Conservation (phyloP, 2,797 vertebrate genomes). For the Sebastes diaconus region DNA sequence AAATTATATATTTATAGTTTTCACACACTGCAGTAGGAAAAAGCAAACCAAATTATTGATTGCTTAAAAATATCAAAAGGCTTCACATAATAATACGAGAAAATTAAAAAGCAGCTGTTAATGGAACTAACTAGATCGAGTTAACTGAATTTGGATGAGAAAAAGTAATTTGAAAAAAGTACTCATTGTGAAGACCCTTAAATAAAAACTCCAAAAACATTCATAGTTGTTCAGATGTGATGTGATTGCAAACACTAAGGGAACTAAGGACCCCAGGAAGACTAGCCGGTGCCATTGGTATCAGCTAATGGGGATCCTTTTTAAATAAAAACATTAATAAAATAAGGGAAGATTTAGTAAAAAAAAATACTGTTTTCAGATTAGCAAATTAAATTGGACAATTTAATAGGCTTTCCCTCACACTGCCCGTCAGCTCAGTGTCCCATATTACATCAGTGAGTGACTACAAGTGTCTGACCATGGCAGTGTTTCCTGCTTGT, state of each 20-base stretch:
- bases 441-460: constrained; percentile 6
- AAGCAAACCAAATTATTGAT: background rate
- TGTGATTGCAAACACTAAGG: background rate
- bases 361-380: background rate
- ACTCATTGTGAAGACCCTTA: too few relatives aligned
- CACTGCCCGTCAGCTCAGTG: background rate
- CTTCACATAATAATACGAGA: background rate
- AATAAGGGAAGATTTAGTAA: too few relatives aligned
- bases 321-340: too few relatives aligned
- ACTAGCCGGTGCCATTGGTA: too few relatives aligned
- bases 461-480: background rate
- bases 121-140: background rate
- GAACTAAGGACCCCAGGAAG: too few relatives aligned
- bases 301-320: too few relatives aligned
- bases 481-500: background rate
- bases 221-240: background rate
- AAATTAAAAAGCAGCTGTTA: background rate
- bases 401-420: background rate
- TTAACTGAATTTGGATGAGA: background rate
- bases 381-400: background rate
- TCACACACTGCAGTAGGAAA: background rate
- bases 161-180: background rate
- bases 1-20: background rate
- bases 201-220: background rate
- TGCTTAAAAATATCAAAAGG: background rate